phyloP scores from a whole-genome alignment of 35 echinoderm and acorn worm species.

The Lytechinus pictus region DNA sequence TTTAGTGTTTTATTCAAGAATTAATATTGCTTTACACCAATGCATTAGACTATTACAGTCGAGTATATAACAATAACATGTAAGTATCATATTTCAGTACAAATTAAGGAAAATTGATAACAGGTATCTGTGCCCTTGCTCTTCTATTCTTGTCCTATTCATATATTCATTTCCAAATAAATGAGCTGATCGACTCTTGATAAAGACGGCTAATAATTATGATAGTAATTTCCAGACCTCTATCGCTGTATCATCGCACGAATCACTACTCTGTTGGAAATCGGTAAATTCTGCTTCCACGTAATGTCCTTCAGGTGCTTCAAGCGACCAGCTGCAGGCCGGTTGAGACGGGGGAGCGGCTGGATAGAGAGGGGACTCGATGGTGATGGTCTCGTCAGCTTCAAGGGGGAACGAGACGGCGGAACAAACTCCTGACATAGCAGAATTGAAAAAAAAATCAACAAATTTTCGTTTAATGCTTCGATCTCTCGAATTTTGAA shows the following conservation, averaged over 20 bases:
- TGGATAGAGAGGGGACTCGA: slow-evolving; percentile 52
- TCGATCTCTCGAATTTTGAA: too few species aligned
- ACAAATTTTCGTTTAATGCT: too few species aligned
- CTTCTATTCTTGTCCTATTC: background rate
- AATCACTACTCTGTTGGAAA: slow-evolving; percentile 27
- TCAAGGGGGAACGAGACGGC: slow-evolving; percentile 21
- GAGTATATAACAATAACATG: too few species aligned
- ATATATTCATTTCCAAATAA: background rate
- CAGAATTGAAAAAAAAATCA: too few species aligned
- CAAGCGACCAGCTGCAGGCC: slow-evolving; percentile 30
- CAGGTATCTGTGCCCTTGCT: too few species aligned
- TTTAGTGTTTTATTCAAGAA: too few species aligned
- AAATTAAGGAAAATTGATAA: too few species aligned
- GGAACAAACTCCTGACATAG: slow-evolving; percentile 26
- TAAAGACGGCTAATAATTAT: too few species aligned
- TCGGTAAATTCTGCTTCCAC: slow-evolving; percentile 29
- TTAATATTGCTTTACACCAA: too few species aligned
- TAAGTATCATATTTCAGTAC: too few species aligned
- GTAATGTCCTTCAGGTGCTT: slow-evolving; percentile 6
- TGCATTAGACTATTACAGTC: too few species aligned
- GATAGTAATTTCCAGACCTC: background rate
- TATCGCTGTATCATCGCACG: slow-evolving; percentile 18
- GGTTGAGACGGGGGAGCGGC: slow-evolving; percentile 7
- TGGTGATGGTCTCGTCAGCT: background rate
- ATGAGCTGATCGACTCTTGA: too few species aligned